Conservation (phyloP, 2,888 invertebrate genomes). For the Enchytraeus crypticus region DNA sequence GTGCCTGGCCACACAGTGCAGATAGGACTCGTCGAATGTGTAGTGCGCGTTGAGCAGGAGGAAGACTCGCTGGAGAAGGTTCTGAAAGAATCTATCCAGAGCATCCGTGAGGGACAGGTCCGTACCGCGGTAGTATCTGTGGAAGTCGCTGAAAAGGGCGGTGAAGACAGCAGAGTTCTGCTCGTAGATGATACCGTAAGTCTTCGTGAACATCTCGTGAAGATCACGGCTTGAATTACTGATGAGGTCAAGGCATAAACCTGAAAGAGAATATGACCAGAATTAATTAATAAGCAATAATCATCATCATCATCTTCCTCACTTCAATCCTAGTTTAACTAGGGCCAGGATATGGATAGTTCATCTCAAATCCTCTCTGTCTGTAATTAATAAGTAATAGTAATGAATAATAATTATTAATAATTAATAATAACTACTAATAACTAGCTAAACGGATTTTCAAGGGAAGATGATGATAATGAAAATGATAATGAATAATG, state of each 20-base stretch:
- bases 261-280: conserved; percentile 60
- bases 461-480: too few relatives aligned
- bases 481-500: too few relatives aligned
- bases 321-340: too few relatives aligned
- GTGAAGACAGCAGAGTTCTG: conserved; percentile 86
- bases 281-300: too few relatives aligned
- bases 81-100: conserved; percentile 72
- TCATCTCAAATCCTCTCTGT: too few relatives aligned
- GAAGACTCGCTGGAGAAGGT: conserved; percentile 90
- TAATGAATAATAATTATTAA: too few relatives aligned
- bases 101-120: conserved; percentile 69
- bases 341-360: too few relatives aligned
- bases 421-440: too few relatives aligned
- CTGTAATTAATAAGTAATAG: too few relatives aligned
- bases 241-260: conserved; percentile 76
- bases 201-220: conserved; percentile 87
- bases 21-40: conserved; percentile 68
- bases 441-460: too few relatives aligned
- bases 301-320: too few relatives aligned
- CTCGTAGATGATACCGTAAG: conserved; percentile 89
- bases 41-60: conserved; percentile 78
- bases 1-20: conserved; percentile 77
- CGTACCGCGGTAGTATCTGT: conserved; percentile 69
- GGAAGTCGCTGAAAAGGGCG: conserved; percentile 78
- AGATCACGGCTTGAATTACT: conserved; percentile 74